A percentile compares a stretch with the other conserved stretches of the same genome.
phyloP scores from a whole-genome alignment of 2,888 invertebrate genomes.

The Oxyteleia sp. region DNA sequence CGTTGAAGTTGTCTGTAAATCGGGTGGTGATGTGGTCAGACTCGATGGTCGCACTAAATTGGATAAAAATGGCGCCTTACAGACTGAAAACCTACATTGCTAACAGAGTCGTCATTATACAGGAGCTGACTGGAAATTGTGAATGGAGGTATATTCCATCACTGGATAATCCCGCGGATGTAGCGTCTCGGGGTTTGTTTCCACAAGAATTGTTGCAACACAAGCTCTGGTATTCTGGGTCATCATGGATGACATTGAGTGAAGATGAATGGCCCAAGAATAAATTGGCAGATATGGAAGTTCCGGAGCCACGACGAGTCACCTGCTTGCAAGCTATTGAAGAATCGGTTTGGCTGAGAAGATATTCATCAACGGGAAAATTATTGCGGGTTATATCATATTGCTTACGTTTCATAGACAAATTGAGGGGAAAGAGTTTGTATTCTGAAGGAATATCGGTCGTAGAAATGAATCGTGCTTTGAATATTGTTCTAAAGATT shows the following conservation, averaged over 20 bases:
- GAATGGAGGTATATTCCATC: constrained; percentile 30
- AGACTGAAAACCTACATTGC: constrained; percentile 10
- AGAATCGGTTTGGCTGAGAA: not conserved
- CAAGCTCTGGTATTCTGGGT: constrained; percentile 14
- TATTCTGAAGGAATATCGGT: constrained; percentile 11
- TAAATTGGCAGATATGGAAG: constrained; percentile 8
- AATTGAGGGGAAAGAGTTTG: not conserved
- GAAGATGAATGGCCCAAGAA: constrained; percentile 20
- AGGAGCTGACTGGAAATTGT: constrained; percentile 2
- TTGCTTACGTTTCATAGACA: constrained; percentile 18
- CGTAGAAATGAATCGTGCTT: not conserved
- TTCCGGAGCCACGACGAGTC: constrained; percentile 32
- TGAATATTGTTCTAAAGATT: not conserved
- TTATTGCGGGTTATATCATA: constrained; percentile 16
- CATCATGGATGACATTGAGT: not conserved
- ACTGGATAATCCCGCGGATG: constrained; percentile 33
- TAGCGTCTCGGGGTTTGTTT: constrained; percentile 21
- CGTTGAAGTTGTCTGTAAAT: constrained; percentile 5
- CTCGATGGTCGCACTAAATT: constrained; percentile 18
- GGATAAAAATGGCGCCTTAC: constrained; percentile 9
- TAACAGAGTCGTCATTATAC: constrained; percentile 6
- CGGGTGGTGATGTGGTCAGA: constrained; percentile 17
- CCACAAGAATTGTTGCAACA: constrained; percentile 13
- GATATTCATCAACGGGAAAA: constrained; percentile 21
- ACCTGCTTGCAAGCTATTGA: constrained; percentile 1